Percentiles rank a stretch among this genome's conserved stretches.
Conservation (phyloP, 2,113 vertebrate species). For the Ellobius talpinus region DNA sequence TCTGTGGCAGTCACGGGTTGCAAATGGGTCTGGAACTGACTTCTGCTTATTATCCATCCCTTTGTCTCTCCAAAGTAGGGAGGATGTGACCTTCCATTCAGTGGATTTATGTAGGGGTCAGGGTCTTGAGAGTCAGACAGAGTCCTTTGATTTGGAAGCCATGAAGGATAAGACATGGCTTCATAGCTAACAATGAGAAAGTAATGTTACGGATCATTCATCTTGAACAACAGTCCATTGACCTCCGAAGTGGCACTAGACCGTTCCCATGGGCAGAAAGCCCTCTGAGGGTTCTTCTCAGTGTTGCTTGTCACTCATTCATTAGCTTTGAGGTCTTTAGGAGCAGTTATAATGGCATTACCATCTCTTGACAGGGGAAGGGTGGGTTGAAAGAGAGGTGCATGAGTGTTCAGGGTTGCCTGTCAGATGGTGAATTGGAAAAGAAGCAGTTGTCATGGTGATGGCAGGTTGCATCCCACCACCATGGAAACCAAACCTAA, state of each 20-base stretch:
- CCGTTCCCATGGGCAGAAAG: not conserved
- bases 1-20: not conserved
- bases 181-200: not conserved
- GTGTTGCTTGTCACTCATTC: conserved; percentile 84
- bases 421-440: conserved; percentile 91
- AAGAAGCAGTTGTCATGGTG: conserved; percentile 90
- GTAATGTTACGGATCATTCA: not conserved
- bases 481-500: conserved; percentile 90
- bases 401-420: conserved; percentile 72
- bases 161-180: not conserved
- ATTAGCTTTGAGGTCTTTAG: conserved; percentile 78
- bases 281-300: not conserved
- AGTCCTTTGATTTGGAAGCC: conserved; percentile 27
- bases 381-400: conserved; percentile 58
- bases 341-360: conserved; percentile 85
- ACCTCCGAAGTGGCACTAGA: not conserved
- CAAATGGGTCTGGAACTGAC: not conserved
- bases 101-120: not conserved
- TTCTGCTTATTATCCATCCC: not conserved
- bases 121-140: not conserved
- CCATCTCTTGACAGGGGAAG: conserved; percentile 83
- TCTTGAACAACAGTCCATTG: conserved; percentile 24
- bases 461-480: conserved; percentile 89
- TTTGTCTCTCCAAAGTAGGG: not conserved
- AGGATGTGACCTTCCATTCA: not conserved